Conservation (phyloP, 2,888 invertebrate genomes). For the Athrips mouffetella region DNA sequence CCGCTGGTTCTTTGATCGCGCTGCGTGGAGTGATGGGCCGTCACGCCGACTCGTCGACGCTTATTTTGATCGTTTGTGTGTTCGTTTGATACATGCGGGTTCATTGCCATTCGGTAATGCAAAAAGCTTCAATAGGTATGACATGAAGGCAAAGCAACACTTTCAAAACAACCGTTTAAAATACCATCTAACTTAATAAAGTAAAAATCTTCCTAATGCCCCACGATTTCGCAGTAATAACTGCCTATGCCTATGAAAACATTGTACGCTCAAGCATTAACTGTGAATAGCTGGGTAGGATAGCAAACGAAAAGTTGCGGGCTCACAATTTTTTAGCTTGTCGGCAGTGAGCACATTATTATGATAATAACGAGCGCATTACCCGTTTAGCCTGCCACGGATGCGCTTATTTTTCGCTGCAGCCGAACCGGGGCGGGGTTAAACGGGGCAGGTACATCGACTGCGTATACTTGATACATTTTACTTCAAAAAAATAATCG, state of each 20-base stretch:
- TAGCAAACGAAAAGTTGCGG: conserved; percentile 45
- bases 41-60: conserved; percentile 45
- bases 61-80: conserved; percentile 37
- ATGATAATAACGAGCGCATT: conserved; percentile 67
- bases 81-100: conserved; percentile 32
- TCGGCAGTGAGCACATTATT: conserved; percentile 58
- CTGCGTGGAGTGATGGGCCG: conserved; percentile 50
- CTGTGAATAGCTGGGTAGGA: conserved; percentile 14
- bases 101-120: conserved; percentile 39
- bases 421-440: conserved; percentile 41
- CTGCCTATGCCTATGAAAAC: conserved; percentile 10
- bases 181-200: neutral
- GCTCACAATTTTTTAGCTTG: conserved; percentile 39
- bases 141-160: neutral
- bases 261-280: conserved; percentile 17
- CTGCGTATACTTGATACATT: conserved; percentile 32
- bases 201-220: no score
- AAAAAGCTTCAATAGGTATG: neutral
- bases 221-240: no score
- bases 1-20: conserved; percentile 66
- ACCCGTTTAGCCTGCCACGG: conserved; percentile 59
- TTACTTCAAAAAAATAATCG: conserved; percentile 14
- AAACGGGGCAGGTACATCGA: conserved; percentile 35
- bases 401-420: conserved; percentile 63
- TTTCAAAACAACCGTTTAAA: neutral